These are phyloP conservation scores for Galeruca laticollis DNA, from an alignment of 2,888 invertebrate species.

Conservation along the genomic window DNA sequence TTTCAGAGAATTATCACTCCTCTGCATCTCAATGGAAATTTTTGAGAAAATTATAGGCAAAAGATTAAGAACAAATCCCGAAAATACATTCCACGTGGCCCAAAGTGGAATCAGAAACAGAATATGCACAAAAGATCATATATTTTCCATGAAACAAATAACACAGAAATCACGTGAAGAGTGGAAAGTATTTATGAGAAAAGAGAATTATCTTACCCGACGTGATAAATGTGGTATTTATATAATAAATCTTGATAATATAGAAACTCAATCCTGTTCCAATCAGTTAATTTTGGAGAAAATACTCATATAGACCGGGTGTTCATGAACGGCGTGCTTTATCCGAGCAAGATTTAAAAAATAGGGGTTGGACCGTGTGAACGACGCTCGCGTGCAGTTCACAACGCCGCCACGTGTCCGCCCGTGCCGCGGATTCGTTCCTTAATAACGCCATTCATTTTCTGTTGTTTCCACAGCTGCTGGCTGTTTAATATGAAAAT, in stretches of 20 bases:
- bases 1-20: too few relatives aligned
- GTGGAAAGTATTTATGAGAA: too few relatives aligned
- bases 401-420: constrained; percentile 61
- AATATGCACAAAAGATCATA: too few relatives aligned
- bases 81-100: too few relatives aligned
- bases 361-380: constrained; percentile 58
- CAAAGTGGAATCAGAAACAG: too few relatives aligned
- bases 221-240: too few relatives aligned
- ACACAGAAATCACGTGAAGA: too few relatives aligned
- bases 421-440: constrained; percentile 53
- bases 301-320: constrained; percentile 39
- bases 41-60: too few relatives aligned
- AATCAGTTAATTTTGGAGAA: constrained; percentile 36
- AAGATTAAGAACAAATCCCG: too few relatives aligned
- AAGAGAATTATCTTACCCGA: too few relatives aligned
- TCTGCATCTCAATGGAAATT: too few relatives aligned
- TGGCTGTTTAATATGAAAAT: constrained; percentile 3
- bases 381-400: constrained; percentile 62
- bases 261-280: not conserved
- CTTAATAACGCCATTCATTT: constrained; percentile 20
- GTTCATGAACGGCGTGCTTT: constrained; percentile 33
- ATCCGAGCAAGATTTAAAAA: constrained; percentile 44
- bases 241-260: not conserved
- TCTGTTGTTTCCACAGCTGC: constrained; percentile 52
- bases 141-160: too few relatives aligned